Evolutionary conservation across 2,888 invertebrate genomes (phyloP).

Genomic region (Malthinus seriepunctatus): DNA sequence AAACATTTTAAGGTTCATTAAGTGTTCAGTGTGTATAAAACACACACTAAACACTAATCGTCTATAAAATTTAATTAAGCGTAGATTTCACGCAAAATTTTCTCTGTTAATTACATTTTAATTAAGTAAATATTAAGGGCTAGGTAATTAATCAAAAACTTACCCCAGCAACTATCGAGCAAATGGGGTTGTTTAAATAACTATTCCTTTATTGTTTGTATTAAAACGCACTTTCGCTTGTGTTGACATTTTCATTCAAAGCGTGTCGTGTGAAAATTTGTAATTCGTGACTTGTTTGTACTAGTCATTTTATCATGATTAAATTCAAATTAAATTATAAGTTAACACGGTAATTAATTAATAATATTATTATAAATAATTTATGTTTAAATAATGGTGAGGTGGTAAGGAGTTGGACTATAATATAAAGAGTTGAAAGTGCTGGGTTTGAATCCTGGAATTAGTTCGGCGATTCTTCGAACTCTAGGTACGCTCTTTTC

Average conservation of each 20-base stretch:
- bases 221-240: conserved; percentile 62
- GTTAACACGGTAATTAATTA: no score
- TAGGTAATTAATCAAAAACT: conserved; percentile 27
- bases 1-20: conserved; percentile 81
- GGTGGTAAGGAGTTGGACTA: no score
- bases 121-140: neutral
- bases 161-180: conserved; percentile 67
- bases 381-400: no score
- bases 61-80: no score
- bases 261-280: conserved; percentile 55
- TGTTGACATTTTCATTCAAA: conserved; percentile 61
- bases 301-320: conserved; percentile 53
- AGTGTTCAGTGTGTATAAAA: conserved; percentile 67
- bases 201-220: conserved; percentile 68
- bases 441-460: no score
- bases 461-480: no score
- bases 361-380: no score
- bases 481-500: no score
- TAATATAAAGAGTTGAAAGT: no score
- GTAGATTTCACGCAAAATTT: no score
- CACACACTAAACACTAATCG: neutral
- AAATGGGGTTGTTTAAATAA: conserved; percentile 68
- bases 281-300: conserved; percentile 55
- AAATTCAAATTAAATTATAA: neutral
- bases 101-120: no score